Evolutionary conservation across 2,888 invertebrate species (phyloP).

Genomic region (Dione vanillae): DNA sequence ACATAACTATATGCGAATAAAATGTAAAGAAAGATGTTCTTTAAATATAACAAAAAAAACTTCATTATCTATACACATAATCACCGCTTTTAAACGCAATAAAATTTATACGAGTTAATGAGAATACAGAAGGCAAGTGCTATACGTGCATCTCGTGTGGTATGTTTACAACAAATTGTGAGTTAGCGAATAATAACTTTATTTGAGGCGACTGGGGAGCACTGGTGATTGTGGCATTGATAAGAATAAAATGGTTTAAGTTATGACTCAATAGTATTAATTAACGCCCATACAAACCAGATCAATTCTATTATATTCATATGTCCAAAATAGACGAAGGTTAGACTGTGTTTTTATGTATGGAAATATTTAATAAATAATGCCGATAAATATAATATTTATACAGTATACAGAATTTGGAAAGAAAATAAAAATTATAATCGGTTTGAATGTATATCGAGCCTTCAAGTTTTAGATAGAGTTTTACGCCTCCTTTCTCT

Average conservation of each 20-base stretch:
- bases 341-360: background rate
- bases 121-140: background rate
- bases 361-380: slow-evolving; percentile 6
- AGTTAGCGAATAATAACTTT: slow-evolving; percentile 9
- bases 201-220: slow-evolving; percentile 13
- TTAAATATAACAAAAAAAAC: background rate
- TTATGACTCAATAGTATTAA: slow-evolving; percentile 1
- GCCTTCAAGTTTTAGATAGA: background rate
- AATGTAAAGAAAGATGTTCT: background rate
- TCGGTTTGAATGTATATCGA: too few species aligned
- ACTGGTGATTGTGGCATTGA: slow-evolving; percentile 28
- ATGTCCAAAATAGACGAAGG: slow-evolving; percentile 31
- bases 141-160: slow-evolving; percentile 23
- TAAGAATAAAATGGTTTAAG: slow-evolving; percentile 27
- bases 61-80: background rate
- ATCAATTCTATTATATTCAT: slow-evolving; percentile 13
- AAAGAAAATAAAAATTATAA: too few species aligned
- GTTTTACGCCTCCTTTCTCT: background rate
- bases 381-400: background rate
- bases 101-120: background rate
- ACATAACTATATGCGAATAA: slow-evolving; percentile 6
- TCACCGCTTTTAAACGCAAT: background rate
- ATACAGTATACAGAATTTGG: too few species aligned
- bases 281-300: slow-evolving; percentile 27
- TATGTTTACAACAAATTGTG: slow-evolving; percentile 16